Conservation (phyloP, 2,888 invertebrate species). For the Crossocerus cetratus region DNA sequence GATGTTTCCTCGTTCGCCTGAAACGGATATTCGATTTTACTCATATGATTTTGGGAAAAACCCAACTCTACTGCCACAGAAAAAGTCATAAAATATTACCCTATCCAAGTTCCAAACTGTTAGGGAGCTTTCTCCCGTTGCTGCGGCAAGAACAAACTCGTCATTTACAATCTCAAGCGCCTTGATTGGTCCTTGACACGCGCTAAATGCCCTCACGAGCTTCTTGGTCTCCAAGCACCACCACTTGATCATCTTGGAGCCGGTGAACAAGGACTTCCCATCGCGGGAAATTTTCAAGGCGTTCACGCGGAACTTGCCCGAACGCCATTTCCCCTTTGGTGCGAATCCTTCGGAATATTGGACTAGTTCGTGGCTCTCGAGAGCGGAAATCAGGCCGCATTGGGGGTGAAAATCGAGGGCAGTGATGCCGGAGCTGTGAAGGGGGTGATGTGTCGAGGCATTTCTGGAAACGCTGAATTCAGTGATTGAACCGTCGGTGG, state of each 20-base stretch:
- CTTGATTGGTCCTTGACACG: slow-evolving; percentile 81
- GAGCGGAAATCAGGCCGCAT: slow-evolving; percentile 79
- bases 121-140: slow-evolving; percentile 77
- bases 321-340: slow-evolving; percentile 82
- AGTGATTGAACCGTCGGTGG: slow-evolving; percentile 84
- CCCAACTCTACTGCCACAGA: not conserved
- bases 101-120: slow-evolving; percentile 78
- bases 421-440: slow-evolving; percentile 79
- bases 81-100: slow-evolving; percentile 51
- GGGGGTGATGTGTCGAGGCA: slow-evolving; percentile 72
- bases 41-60: too few species aligned
- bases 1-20: too few species aligned
- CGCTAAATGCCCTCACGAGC: slow-evolving; percentile 81
- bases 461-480: slow-evolving; percentile 81
- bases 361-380: slow-evolving; percentile 79
- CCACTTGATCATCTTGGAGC: slow-evolving; percentile 78
- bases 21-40: too few species aligned
- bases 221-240: slow-evolving; percentile 82
- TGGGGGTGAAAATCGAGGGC: slow-evolving; percentile 78
- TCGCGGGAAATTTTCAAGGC: slow-evolving; percentile 73
- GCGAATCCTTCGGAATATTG: slow-evolving; percentile 67
- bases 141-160: slow-evolving; percentile 77
- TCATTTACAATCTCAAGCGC: slow-evolving; percentile 75
- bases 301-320: slow-evolving; percentile 79
- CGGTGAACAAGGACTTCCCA: slow-evolving; percentile 69